These are phyloP conservation scores for Sarcophaga rosellei DNA, from an alignment of 2,888 invertebrate species.

Conservation along the genomic window DNA sequence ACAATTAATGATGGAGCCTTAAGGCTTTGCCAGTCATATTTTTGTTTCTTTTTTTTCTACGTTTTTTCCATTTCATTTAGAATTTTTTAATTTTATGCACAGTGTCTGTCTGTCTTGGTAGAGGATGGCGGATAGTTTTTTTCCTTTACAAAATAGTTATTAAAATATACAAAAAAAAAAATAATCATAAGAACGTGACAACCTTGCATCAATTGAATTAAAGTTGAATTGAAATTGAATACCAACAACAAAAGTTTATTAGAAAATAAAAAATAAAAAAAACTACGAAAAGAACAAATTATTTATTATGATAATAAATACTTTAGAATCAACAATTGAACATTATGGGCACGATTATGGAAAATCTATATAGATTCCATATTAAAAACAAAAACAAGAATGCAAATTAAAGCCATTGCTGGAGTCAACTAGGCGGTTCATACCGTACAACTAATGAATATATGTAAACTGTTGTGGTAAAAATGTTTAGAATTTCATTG, in stretches of 20 bases:
- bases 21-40: constrained; percentile 31
- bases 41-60: not conserved
- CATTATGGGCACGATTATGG: constrained; percentile 65
- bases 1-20: constrained; percentile 7
- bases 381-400: constrained; percentile 27
- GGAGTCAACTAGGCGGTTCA: not conserved
- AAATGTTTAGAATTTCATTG: constrained; percentile 39
- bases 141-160: not conserved
- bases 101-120: too few relatives aligned
- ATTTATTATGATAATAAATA: constrained; percentile 59
- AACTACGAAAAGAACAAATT: constrained; percentile 1
- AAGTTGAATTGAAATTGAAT: constrained; percentile 30
- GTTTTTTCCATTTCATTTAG: too few relatives aligned
- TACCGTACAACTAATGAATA: not conserved
- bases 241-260: constrained; percentile 23
- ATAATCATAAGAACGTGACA: constrained; percentile 68
- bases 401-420: constrained; percentile 19
- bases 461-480: not conserved
- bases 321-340: constrained; percentile 59
- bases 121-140: too few relatives aligned
- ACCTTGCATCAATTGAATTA: constrained; percentile 68
- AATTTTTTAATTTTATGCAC: too few relatives aligned
- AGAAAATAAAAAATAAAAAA: constrained; percentile 34
- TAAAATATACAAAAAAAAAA: constrained; percentile 41
- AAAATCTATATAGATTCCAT: constrained; percentile 39